Evolutionary conservation across 2,797 vertebrate species (phyloP), one percentile per base, ranked within the genome.

Genomic region (Rhinella marina): DNA sequence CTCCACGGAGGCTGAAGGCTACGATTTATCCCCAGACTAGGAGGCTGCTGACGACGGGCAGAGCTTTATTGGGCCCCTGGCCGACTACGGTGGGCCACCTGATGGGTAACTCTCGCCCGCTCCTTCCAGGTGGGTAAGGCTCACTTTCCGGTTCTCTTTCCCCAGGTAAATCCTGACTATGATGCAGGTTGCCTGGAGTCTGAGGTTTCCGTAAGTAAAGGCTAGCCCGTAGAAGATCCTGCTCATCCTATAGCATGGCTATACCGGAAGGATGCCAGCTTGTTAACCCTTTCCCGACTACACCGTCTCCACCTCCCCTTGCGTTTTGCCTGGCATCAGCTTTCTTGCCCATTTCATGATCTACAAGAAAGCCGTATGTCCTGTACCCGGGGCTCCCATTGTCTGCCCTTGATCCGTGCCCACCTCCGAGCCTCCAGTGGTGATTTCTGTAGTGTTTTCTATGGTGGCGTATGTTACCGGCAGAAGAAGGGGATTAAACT

Each of bases 91-190:
- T 54, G 41, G 52, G n/a, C 16, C 57, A 19, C 61, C 6, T 66
- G 11, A 9, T 50, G 19, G 21, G 12, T 41, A 41, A 41, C 41
- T 32, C 27, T 50, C 9, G 1, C 10, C 21, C 6, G 21, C 57
- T 52, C 17, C n/a, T 7, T 12, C 27, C 32, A 1, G 3, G 66
- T 16, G 59, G 85, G 54, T 81, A 23, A 77, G 78, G 21, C 56
- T 82, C 72, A 82, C 92, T 93, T 92, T 93, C 90, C 93, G 94
- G 91, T 95, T 95, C 94, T 95, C 91, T 95, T 92, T 88, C 93
- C 94, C 94, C 93, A 96, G 95, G 95, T 93, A 94, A 96, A 96
- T 93, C 95, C 95, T 95, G 95, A 96, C 92, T 96, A 94, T 95
- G 94, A 95, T 93, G 95, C 96, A 92, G 95, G 95, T 92, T 94